Percentiles rank a stretch among this genome's conserved stretches.
Conservation (phyloP, 2,113 vertebrate genomes). For the Indicator indicator region DNA sequence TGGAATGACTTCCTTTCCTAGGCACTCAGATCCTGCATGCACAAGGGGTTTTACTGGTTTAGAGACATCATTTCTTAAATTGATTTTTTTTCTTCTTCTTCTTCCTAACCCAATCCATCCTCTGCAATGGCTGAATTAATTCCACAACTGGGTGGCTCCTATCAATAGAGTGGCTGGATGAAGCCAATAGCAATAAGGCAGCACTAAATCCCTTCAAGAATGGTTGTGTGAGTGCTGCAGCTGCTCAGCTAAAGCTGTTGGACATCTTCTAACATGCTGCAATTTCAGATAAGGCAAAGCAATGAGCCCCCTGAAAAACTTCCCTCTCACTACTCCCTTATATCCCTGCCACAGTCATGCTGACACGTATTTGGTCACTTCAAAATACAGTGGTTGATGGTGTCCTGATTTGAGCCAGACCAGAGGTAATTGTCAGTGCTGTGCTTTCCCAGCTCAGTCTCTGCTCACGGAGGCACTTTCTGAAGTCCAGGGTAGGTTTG, state of each 20-base stretch:
- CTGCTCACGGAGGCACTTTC: no score
- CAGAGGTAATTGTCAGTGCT: no score
- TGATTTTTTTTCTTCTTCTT: not conserved
- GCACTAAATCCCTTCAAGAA: not conserved
- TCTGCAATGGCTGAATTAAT: not conserved
- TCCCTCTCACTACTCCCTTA: not conserved
- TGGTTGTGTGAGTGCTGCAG: fast-evolving
- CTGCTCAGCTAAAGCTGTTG: fast-evolving
- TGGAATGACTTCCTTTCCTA: fast-evolving
- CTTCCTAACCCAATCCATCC: not conserved
- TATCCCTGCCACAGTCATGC: fast-evolving
- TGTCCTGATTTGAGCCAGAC: no score
- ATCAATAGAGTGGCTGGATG: fast-evolving
- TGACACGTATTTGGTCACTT: fast-evolving
- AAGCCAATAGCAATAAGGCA: not conserved
- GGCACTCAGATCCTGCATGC: fast-evolving
- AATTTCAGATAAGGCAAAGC: not conserved
- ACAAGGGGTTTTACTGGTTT: fast-evolving
- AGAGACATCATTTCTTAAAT: not conserved
- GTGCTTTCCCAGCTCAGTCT: no score
- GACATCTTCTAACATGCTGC: no score
- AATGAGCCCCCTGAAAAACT: fast-evolving
- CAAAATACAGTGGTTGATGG: not conserved
- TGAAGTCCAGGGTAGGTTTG: no score
- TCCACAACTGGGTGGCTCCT: not conserved